Evolutionary conservation across 2,797 vertebrate species (phyloP).

Genomic region (Megalops cyprinoides): DNA sequence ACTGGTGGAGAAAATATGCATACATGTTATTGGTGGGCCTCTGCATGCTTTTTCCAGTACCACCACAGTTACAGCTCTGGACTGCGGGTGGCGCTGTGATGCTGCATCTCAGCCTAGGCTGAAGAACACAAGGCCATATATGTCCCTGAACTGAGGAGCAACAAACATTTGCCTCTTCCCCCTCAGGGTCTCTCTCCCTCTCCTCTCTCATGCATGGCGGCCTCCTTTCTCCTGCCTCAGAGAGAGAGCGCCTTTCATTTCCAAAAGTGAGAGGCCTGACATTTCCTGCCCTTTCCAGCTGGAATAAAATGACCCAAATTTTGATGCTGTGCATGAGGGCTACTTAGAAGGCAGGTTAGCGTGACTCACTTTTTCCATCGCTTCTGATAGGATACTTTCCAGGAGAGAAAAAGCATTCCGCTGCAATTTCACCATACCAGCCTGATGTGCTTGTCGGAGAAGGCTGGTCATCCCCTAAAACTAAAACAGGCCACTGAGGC

Average conservation of each 20-base stretch:
- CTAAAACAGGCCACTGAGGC: too few species aligned
- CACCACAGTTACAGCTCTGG: constrained; percentile 10
- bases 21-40: background rate
- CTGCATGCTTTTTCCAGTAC: background rate
- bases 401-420: background rate
- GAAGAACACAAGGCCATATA: constrained; percentile 54
- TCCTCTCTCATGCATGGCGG: background rate
- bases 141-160: constrained; percentile 48
- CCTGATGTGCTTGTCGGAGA: background rate
- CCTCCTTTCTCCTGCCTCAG: background rate
- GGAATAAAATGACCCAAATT: background rate
- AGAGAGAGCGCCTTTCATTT: background rate
- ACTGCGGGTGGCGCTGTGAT: constrained; percentile 41
- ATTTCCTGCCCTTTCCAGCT: background rate
- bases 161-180: background rate
- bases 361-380: background rate
- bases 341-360: background rate
- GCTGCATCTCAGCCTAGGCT: background rate
- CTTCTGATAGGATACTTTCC: background rate
- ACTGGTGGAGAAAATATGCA: background rate
- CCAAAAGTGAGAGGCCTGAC: background rate
- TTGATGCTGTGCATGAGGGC: background rate
- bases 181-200: background rate
- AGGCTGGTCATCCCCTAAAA: too few species aligned
- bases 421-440: background rate